Base-by-base conservation (phyloP, 1,140 invertebrate species). In the Trachymyrmex septentrionalis region DNA sequence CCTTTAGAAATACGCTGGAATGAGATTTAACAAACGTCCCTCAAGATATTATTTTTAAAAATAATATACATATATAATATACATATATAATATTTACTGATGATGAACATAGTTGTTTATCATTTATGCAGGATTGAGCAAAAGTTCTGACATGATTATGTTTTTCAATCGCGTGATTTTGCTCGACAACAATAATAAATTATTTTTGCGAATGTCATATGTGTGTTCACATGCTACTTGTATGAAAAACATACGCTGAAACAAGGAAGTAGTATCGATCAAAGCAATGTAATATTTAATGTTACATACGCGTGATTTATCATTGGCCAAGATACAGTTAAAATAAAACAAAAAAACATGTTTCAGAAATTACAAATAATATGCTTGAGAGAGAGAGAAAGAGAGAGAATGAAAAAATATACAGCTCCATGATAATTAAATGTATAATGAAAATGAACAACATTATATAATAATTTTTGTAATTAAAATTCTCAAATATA, bases 211-310 rank as follows among this genome's bases (percentile, higher is more conserved):
- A 67, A 55, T 67, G 63, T 67, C 48, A 67, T 30, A 80, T 66
- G 44, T 66, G 44, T 27, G 77, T 16, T 69, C 14, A 38, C 30
- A 80, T 48, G n/a, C 50, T 21, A 81, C 5, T 81, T 81, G 30
- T 67, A 12, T 16, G 63, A 81, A 64, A 44, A 67, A 64, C 50
- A 14, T 69, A 69, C 16, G 14, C 77, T 16, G 48, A 53, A 78
- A 19, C 12, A 48, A 44, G 30, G 44, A 80, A 69, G 34, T 81
- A 1, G 10, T 69, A 81, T 81, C 50, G 77, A 81, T 81, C 64
- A 9, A 9, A 34, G 3, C n/a, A 38, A 38, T 66, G 38, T 38
- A 44, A 44, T 44, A 44, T 44, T 44, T 44, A 44, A 44, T 44
- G 38, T 44, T 44, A 57, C 50, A 38, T 80, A 80, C 24, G 3